Evolutionary conservation across 2,888 invertebrate genomes (phyloP), one percentile per base, ranked within the genome.

Genomic region (Bursaphelenchus okinawaensis): DNA sequence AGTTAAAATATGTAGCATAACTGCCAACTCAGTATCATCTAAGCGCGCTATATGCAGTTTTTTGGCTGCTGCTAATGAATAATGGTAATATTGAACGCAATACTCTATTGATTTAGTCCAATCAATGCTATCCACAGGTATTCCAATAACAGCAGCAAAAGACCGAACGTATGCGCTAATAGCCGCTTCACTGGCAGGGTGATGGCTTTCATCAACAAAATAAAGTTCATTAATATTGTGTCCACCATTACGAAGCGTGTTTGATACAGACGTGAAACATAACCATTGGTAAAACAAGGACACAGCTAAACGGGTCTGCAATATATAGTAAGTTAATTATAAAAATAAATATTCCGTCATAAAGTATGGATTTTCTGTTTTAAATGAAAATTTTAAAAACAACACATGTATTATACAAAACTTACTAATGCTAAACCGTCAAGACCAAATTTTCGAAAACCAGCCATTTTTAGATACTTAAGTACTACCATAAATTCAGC

Each of bases 231-330:
- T 59, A n/a, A 59, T 22, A 22, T 59, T 59, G 60, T 59, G 60
- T 1, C 60, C 60, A 4, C 60, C 60, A 50, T 59, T 59, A 1
- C 29, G 51, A 16, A 59, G 23, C 23, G 60, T 59, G 9, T 12
- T 50, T 8, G 60, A n/a, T n/a, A 59, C 40, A 22, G 50, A 59
- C 19, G 31, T 59, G 50, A 59, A 59, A 26, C 51, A 59, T 20
- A 59, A 1, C 60, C 60, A 59, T 29, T 59, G 60, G 60, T 59
- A 59, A 50, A 59, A 59, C 2, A 59, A 22, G 12, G 50, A 59
- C 22, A 50, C 60, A 20, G 50, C 60, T 4, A 59, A 20, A 1
- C 51, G 31, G 20, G 50, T 28, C 60, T 40, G 40, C 16, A 40
- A 40, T 40, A 4, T 2, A 16, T 40, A 40, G 40, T 40, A 40